A percentile compares a stretch with the other conserved stretches of the same genome.
These are phyloP conservation scores for Channa argus DNA, from an alignment of 2,113 vertebrate genomes.

Conservation along the genomic window DNA sequence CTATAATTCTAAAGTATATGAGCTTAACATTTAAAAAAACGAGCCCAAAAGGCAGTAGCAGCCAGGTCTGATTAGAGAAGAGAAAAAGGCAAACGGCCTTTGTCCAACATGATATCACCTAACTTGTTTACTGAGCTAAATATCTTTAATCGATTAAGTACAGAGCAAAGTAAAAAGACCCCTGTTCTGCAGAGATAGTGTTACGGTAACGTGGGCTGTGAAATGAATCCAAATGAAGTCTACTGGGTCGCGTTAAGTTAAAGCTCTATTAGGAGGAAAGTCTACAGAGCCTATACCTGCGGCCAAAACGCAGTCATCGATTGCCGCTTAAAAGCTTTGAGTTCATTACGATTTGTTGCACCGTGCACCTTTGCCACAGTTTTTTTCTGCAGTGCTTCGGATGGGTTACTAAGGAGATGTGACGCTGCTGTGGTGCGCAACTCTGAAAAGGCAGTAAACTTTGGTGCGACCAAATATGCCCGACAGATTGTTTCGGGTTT, in stretches of 20 bases:
- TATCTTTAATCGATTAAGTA: conserved; percentile 54
- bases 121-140: conserved; percentile 46
- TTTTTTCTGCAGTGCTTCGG: conserved; percentile 29
- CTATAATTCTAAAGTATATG: background rate
- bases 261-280: background rate
- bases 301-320: background rate
- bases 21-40: too few relatives aligned
- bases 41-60: too few relatives aligned
- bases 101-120: conserved; percentile 28
- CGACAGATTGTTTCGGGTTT: background rate
- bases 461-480: conserved; percentile 10
- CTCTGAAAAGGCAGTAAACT: conserved; percentile 23
- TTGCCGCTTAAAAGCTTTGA: background rate
- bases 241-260: background rate
- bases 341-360: background rate
- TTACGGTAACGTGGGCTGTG: background rate
- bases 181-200: conserved; percentile 23
- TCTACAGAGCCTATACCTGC: background rate
- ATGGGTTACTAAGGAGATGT: conserved; percentile 70
- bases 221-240: background rate
- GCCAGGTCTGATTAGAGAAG: background rate
- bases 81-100: conserved; percentile 4
- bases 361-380: conserved; percentile 59
- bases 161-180: conserved; percentile 32
- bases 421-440: conserved; percentile 50